Evolutionary conservation across 2,888 invertebrate genomes (phyloP).

Genomic region (Corbicula japonica): DNA sequence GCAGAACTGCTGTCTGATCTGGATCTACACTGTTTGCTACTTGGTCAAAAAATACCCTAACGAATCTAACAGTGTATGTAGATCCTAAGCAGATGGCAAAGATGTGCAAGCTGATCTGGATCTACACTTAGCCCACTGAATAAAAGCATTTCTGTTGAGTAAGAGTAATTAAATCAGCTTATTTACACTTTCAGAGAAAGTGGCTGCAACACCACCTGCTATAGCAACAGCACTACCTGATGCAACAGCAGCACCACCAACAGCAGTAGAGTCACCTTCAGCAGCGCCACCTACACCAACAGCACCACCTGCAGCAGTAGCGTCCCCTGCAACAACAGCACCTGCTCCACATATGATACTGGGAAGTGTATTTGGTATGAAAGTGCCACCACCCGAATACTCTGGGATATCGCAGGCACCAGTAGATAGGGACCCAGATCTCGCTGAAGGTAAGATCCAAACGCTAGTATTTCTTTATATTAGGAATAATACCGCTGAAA

Average conservation of each 20-base stretch:
- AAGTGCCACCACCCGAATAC: conserved; percentile 62
- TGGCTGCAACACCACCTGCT: not conserved
- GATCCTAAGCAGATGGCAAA: too few species aligned
- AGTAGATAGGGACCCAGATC: conserved; percentile 23
- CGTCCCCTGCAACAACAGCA: not conserved
- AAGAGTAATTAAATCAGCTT: too few species aligned
- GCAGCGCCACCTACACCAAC: not conserved
- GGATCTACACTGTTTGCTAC: too few species aligned
- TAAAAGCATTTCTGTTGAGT: too few species aligned
- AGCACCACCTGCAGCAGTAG: not conserved
- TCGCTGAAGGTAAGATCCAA: conserved; percentile 22
- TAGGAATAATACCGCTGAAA: too few species aligned
- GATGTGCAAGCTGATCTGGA: too few species aligned
- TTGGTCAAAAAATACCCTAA: too few species aligned
- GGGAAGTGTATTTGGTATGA: conserved; percentile 52
- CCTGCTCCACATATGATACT: conserved; percentile 9
- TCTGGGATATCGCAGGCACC: conserved; percentile 43
- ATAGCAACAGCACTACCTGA: not conserved
- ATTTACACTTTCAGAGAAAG: not conserved
- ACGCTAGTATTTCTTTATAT: too few species aligned
- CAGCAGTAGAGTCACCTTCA: not conserved
- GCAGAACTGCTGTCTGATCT: too few species aligned
- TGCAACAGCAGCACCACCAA: not conserved
- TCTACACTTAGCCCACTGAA: too few species aligned
- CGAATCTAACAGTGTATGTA: too few species aligned